Conservation (phyloP, 2,888 invertebrate species). For the Melanotus villosus region DNA sequence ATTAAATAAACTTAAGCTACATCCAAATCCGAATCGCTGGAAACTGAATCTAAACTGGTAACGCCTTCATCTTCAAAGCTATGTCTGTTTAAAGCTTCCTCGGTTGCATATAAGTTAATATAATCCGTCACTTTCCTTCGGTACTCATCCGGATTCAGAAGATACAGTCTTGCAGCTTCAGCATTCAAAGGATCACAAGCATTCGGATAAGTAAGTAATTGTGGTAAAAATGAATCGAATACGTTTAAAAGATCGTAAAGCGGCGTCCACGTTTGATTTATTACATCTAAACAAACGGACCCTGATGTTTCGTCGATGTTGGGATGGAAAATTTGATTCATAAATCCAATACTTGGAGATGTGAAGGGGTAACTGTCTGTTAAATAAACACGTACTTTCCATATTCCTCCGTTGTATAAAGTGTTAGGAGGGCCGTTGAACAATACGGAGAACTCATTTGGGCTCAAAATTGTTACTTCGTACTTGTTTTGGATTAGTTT, state of each 20-base stretch:
- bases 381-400: slow-evolving; percentile 98
- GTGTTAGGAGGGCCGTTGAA: slow-evolving; percentile 99
- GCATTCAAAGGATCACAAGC: slow-evolving; percentile 98
- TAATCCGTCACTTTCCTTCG: slow-evolving; percentile 74
- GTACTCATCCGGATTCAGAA: slow-evolving; percentile 98
- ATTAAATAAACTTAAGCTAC: too few species aligned
- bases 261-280: slow-evolving; percentile 99
- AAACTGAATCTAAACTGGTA: not conserved
- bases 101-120: not conserved
- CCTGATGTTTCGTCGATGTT: slow-evolving; percentile 99
- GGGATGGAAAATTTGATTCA: slow-evolving; percentile 99
- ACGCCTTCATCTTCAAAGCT: not conserved
- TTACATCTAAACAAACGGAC: slow-evolving; percentile 99
- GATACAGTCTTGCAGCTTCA: slow-evolving; percentile 98
- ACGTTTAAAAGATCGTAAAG: slow-evolving; percentile 99
- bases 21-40: not conserved
- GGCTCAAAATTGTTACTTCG: slow-evolving; percentile 74
- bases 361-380: slow-evolving; percentile 99
- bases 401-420: slow-evolving; percentile 98
- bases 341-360: slow-evolving; percentile 99
- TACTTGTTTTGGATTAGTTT: slow-evolving; percentile 99
- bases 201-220: slow-evolving; percentile 99
- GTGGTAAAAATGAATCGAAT: slow-evolving; percentile 99
- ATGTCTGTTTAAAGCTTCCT: not conserved
- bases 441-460: slow-evolving; percentile 96